A percentile compares a stretch with the other conserved stretches of the same genome.
Conservation (phyloP, 2,888 invertebrate species). For the Eupithecia pulchellata region DNA sequence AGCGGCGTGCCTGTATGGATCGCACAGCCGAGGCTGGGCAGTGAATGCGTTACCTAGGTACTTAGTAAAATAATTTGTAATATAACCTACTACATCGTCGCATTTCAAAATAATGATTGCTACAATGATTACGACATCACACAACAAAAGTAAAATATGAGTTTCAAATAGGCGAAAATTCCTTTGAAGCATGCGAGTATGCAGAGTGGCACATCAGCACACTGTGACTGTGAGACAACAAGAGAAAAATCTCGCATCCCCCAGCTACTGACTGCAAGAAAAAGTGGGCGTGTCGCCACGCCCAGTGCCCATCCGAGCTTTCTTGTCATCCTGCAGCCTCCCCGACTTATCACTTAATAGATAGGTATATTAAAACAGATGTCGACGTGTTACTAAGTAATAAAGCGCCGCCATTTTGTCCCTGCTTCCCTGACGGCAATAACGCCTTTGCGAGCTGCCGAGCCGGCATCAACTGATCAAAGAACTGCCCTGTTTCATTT, state of each 20-base stretch:
- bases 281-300: constrained; percentile 83
- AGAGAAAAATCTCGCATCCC: constrained; percentile 59
- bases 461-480: constrained; percentile 78
- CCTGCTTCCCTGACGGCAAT: constrained; percentile 77
- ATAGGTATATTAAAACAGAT: constrained; percentile 82
- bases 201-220: constrained; percentile 19
- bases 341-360: constrained; percentile 79
- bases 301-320: constrained; percentile 68
- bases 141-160: background rate
- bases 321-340: constrained; percentile 71
- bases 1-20: too few species aligned
- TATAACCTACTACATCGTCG: background rate
- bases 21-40: too few species aligned
- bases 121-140: background rate
- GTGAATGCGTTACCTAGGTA: too few species aligned
- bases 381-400: constrained; percentile 84
- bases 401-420: constrained; percentile 84
- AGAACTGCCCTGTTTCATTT: constrained; percentile 76
- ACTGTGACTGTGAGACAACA: constrained; percentile 47
- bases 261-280: constrained; percentile 61
- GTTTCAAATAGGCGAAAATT: constrained; percentile 5
- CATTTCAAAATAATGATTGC: background rate
- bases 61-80: background rate
- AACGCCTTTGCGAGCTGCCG: constrained; percentile 77
- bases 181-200: constrained; percentile 13